Evolutionary conservation across 2,797 vertebrate genomes (phyloP).

Genomic region (Todus mexicanus): DNA sequence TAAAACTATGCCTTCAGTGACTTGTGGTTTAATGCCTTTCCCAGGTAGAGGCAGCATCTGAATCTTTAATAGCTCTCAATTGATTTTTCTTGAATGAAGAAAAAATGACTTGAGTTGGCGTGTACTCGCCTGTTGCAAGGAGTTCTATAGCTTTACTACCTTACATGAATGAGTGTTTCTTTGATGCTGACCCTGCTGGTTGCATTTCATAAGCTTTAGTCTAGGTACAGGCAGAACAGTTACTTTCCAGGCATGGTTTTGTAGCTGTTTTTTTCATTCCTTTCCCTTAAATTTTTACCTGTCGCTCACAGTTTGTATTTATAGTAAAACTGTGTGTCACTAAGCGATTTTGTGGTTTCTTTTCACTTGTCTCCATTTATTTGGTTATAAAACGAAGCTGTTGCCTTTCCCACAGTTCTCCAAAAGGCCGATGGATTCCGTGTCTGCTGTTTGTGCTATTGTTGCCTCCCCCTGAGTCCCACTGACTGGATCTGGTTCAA

Average conservation of each 20-base stretch:
- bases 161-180: neutral
- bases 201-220: neutral
- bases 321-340: neutral
- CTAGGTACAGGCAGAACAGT: neutral
- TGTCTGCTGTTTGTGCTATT: neutral
- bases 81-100: neutral
- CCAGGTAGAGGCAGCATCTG: neutral
- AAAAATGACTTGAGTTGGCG: neutral
- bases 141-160: neutral
- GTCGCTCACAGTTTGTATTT: neutral
- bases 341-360: neutral
- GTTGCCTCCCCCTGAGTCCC: neutral
- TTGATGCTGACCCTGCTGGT: neutral
- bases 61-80: neutral
- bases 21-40: neutral
- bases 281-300: neutral
- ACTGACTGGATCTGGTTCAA: neutral
- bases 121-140: neutral
- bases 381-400: neutral
- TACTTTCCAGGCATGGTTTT: neutral
- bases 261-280: neutral
- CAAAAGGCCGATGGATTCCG: neutral
- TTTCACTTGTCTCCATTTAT: neutral
- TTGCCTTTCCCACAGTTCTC: neutral
- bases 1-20: neutral